Evolutionary conservation across 2,113 vertebrate species (phyloP).

Genomic region (Callorhinus ursinus): DNA sequence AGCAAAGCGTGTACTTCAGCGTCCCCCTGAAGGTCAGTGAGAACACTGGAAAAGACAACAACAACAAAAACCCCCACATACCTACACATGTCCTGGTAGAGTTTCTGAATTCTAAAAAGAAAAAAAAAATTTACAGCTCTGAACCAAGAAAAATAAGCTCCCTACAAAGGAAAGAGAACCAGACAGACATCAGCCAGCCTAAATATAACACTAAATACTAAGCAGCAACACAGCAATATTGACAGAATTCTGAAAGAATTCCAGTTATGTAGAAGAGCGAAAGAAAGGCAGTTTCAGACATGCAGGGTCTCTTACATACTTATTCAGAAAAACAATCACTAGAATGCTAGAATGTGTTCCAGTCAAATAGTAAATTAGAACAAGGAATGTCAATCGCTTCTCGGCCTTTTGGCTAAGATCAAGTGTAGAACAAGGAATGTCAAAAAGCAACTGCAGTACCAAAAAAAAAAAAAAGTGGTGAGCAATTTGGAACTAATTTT

Average conservation of each 20-base stretch:
- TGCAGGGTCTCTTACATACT: background rate
- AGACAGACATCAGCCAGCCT: background rate
- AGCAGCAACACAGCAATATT: background rate
- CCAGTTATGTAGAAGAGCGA: background rate
- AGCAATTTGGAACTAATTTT: background rate
- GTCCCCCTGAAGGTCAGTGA: background rate
- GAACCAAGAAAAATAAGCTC: conserved; percentile 30
- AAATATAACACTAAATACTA: background rate
- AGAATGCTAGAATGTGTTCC: background rate
- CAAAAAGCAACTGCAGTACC: background rate
- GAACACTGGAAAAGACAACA: background rate
- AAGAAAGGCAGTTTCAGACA: conserved; percentile 38
- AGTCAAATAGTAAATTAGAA: background rate
- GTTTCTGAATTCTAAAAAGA: conserved; percentile 56
- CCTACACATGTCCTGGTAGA: background rate
- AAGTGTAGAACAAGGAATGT: background rate
- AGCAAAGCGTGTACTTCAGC: background rate
- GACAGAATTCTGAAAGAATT: conserved; percentile 11
- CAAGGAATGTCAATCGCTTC: background rate
- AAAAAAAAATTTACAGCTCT: background rate
- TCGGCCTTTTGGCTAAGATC: too few relatives aligned
- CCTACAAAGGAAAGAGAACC: conserved; percentile 1
- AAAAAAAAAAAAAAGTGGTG: background rate
- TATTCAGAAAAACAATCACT: conserved; percentile 17
- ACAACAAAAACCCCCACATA: background rate